A percentile compares a stretch with the other conserved stretches of the same genome.
Conservation (phyloP, 2,113 vertebrate species). For the Harpagus bidentatus region DNA sequence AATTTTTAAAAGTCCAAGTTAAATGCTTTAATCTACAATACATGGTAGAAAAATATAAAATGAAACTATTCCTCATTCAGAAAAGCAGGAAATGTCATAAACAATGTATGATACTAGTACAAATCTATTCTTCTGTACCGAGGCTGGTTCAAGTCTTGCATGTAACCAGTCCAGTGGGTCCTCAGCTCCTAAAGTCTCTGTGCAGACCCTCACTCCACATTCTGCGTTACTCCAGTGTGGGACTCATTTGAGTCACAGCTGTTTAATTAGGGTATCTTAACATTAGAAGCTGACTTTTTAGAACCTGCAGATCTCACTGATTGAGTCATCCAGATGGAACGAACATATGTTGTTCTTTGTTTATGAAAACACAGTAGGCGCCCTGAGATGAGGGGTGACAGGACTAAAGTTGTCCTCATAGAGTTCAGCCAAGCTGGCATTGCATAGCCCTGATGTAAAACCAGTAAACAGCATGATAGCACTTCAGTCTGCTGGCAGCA, state of each 20-base stretch:
- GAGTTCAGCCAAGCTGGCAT: slow-evolving; percentile 4
- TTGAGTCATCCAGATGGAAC: slow-evolving; percentile 50
- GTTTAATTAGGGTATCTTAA: slow-evolving; percentile 36
- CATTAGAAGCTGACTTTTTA: slow-evolving; percentile 24
- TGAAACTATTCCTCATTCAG: not conserved
- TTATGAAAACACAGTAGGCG: slow-evolving; percentile 12
- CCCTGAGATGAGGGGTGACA: slow-evolving; percentile 5
- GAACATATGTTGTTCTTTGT: slow-evolving; percentile 60
- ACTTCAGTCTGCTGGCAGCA: not conserved
- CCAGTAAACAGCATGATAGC: not conserved
- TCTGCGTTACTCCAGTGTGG: not conserved
- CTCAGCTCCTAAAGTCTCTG: not conserved
- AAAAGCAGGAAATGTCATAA: not conserved
- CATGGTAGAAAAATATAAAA: not conserved
- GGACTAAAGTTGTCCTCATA: slow-evolving; percentile 9
- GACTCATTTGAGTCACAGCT: slow-evolving; percentile 24
- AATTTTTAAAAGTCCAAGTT: not conserved
- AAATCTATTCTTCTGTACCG: not conserved
- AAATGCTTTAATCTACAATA: not conserved
- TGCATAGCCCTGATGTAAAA: not conserved
- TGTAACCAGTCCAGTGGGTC: not conserved
- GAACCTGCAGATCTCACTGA: slow-evolving; percentile 36
- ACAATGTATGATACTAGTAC: not conserved
- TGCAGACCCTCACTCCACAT: not conserved
- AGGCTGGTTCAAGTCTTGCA: not conserved